Evolutionary conservation across 53 echinoderm and acorn worm genomes (phyloP).

Genomic region (Astropecten irregularis): DNA sequence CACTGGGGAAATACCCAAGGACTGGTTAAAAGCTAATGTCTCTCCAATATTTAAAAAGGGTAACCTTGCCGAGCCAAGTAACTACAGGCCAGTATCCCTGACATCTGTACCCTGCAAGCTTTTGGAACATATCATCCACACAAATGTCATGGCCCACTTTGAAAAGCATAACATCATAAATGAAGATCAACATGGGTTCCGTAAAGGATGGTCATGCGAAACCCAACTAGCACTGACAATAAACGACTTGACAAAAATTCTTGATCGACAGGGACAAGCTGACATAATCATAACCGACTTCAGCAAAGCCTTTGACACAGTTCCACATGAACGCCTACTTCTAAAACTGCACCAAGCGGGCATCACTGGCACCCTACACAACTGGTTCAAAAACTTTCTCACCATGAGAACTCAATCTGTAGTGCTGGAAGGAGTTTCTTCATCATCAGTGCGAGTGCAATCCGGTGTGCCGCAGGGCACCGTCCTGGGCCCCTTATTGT

Average conservation of each 20-base stretch:
- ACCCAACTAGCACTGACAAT: slow-evolving; percentile 41
- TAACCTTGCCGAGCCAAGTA: neutral
- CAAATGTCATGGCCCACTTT: slow-evolving; percentile 56
- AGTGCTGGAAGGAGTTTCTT: neutral
- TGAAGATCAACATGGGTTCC: slow-evolving; percentile 62
- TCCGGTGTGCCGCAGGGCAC: slow-evolving; percentile 49
- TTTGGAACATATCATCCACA: neutral
- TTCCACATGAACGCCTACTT: slow-evolving; percentile 36
- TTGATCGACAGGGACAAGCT: slow-evolving; percentile 2
- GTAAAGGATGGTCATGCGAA: slow-evolving; percentile 57
- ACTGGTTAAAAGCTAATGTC: neutral
- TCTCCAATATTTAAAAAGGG: neutral
- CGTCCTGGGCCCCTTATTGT: slow-evolving; percentile 30
- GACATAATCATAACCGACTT: slow-evolving; percentile 46
- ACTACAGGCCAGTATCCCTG: neutral
- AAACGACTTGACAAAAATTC: slow-evolving; percentile 1
- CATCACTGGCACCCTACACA: slow-evolving; percentile 1
- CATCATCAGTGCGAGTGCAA: slow-evolving; percentile 23
- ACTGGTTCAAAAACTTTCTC: slow-evolving; percentile 5
- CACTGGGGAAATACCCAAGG: neutral
- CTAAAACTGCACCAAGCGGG: slow-evolving; percentile 14
- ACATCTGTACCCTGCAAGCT: slow-evolving; percentile 11
- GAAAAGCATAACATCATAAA: slow-evolving; percentile 42
- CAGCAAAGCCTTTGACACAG: slow-evolving; percentile 26
- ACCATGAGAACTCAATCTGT: slow-evolving; percentile 39